These are phyloP conservation scores for Microtus pennsylvanicus DNA, from an alignment of 2,113 vertebrate genomes.

Conservation along the genomic window DNA sequence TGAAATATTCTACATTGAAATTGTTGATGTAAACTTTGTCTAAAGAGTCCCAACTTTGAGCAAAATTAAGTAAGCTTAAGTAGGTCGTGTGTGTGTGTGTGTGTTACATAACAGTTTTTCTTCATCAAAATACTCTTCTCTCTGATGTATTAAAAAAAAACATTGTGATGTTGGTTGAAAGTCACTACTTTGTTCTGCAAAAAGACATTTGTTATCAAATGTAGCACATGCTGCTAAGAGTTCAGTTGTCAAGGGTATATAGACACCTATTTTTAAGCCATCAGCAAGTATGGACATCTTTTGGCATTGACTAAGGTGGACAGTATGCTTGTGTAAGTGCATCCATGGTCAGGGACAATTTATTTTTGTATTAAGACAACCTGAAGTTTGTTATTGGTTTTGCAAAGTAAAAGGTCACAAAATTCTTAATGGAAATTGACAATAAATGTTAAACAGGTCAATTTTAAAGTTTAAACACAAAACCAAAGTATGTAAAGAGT, in stretches of 20 bases:
- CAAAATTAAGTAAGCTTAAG: background rate
- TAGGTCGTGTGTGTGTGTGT: background rate
- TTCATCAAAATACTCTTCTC: background rate
- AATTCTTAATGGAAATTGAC: conserved; percentile 55
- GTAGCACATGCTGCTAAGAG: conserved; percentile 28
- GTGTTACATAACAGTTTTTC: background rate
- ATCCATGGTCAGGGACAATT: background rate
- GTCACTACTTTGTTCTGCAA: conserved; percentile 38
- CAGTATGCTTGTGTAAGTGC: background rate
- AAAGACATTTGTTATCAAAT: conserved; percentile 57
- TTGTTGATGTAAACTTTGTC: background rate
- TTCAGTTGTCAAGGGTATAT: conserved; percentile 28
- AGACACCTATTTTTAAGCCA: conserved; percentile 38
- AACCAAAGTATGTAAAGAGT: background rate
- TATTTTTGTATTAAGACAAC: conserved; percentile 58
- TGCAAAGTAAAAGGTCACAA: conserved; percentile 17
- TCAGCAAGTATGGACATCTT: background rate
- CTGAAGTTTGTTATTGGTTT: background rate
- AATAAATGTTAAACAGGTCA: conserved; percentile 43
- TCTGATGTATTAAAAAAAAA: background rate
- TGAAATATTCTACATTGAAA: background rate
- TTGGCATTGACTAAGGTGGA: background rate
- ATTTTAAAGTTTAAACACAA: conserved; percentile 37
- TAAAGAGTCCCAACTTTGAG: background rate
- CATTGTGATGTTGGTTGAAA: conserved; percentile 31